These are phyloP conservation scores for Yponomeuta cagnagella DNA, from an alignment of 2,888 invertebrate species.

Conservation along the genomic window DNA sequence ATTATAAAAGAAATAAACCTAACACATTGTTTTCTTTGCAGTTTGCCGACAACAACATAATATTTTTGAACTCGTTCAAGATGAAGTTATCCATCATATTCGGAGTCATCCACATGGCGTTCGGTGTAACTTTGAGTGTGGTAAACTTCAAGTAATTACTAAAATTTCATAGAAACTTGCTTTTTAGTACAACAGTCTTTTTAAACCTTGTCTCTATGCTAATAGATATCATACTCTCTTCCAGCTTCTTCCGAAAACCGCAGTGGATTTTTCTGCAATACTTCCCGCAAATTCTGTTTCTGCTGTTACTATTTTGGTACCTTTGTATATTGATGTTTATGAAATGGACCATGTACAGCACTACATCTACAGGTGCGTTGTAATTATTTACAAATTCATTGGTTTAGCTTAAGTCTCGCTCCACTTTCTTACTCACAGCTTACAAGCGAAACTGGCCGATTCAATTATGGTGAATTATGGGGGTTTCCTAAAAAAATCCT, in stretches of 20 bases:
- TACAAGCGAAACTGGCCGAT: too few species aligned
- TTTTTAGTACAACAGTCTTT: slow-evolving; percentile 31
- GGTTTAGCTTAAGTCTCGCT: too few species aligned
- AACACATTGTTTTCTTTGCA: slow-evolving; percentile 24
- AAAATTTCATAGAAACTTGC: slow-evolving; percentile 66
- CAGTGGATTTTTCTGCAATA: slow-evolving; percentile 78
- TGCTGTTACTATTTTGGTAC: slow-evolving; percentile 81
- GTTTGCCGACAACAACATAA: slow-evolving; percentile 79
- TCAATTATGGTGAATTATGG: too few species aligned
- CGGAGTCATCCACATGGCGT: slow-evolving; percentile 83
- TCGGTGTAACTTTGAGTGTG: slow-evolving; percentile 81
- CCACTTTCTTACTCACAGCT: too few species aligned
- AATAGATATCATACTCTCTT: slow-evolving; percentile 16
- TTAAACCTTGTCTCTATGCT: slow-evolving; percentile 14
- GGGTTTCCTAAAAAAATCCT: too few species aligned
- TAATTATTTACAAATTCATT: background rate
- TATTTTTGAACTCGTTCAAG: slow-evolving; percentile 84
- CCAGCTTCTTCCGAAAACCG: slow-evolving; percentile 65
- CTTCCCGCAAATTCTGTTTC: slow-evolving; percentile 82
- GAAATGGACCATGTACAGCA: slow-evolving; percentile 80
- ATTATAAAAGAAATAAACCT: background rate
- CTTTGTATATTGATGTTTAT: slow-evolving; percentile 79
- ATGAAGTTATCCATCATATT: slow-evolving; percentile 85
- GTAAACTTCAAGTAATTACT: slow-evolving; percentile 77
- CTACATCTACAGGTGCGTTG: slow-evolving; percentile 45